Percentiles rank a stretch among this genome's conserved stretches.
phyloP scores from a whole-genome alignment of 2,113 vertebrate genomes.

The Tauraco erythrolophus region DNA sequence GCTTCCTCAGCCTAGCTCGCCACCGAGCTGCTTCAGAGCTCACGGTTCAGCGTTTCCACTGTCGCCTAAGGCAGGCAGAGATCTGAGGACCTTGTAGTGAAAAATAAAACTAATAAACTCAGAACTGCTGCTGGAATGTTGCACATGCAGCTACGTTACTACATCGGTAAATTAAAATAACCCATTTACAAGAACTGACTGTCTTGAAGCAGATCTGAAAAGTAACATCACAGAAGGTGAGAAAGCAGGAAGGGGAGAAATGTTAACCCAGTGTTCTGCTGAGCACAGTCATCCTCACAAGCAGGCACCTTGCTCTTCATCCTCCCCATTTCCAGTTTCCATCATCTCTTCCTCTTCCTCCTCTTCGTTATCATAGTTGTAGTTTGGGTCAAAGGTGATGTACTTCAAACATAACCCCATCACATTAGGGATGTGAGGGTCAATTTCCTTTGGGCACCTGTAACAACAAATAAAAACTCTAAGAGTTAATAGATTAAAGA shows the following conservation, averaged over 20 bases:
- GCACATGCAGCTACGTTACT: not conserved
- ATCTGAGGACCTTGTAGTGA: not conserved
- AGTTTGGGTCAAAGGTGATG: conserved; percentile 93
- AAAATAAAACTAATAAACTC: not conserved
- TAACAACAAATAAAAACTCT: not conserved
- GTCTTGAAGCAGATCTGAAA: not conserved
- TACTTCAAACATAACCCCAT: conserved; percentile 90
- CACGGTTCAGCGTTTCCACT: not conserved
- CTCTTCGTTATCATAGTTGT: conserved; percentile 88
- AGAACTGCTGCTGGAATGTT: not conserved
- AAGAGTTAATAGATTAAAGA: not conserved
- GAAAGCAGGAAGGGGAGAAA: not conserved
- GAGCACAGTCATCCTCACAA: conserved; percentile 39
- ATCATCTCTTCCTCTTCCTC: conserved; percentile 86
- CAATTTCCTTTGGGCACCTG: conserved; percentile 94
- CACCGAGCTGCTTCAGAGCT: not conserved
- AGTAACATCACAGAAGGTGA: not conserved
- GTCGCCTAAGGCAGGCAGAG: not conserved
- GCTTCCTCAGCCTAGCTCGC: not conserved
- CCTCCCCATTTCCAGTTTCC: conserved; percentile 86
- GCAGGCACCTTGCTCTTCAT: conserved; percentile 86
- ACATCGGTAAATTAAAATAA: not conserved
- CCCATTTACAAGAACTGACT: not conserved
- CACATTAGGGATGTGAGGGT: conserved; percentile 83
- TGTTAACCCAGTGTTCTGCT: not conserved